Evolutionary conservation across 2,113 vertebrate species (phyloP).

Genomic region (Bettongia penicillata): DNA sequence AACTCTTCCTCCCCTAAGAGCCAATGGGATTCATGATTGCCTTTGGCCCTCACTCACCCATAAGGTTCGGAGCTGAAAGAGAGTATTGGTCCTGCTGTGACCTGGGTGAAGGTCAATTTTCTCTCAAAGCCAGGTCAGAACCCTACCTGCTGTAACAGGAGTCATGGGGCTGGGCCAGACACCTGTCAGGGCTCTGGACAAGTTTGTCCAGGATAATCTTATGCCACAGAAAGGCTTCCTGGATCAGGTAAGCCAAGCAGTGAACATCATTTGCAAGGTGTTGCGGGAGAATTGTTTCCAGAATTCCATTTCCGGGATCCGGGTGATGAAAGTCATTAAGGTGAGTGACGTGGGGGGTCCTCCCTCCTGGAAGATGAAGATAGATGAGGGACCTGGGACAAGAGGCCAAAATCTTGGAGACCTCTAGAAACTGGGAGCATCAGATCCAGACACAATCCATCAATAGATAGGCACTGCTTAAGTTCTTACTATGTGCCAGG

Average conservation of each 20-base stretch:
- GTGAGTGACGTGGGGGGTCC: constrained; percentile 27
- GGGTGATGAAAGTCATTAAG: constrained; percentile 56
- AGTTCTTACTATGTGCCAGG: not conserved
- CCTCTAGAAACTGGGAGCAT: not conserved
- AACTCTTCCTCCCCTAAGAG: rapidly evolving
- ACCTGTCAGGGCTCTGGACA: not conserved
- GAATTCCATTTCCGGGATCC: rapidly evolving
- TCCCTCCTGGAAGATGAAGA: rapidly evolving
- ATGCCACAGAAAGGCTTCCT: not conserved
- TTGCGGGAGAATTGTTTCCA: constrained; percentile 6
- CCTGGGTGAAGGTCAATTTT: not conserved
- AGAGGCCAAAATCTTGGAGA: not conserved
- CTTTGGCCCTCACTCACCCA: not conserved
- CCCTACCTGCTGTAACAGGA: not conserved
- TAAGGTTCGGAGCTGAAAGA: not conserved
- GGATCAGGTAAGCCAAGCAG: rapidly evolving
- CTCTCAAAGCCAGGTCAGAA: not conserved
- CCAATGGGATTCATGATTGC: not conserved
- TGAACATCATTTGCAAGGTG: not conserved
- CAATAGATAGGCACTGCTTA: not conserved
- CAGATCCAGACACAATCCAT: not conserved
- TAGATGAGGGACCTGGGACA: no score
- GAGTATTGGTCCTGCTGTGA: not conserved
- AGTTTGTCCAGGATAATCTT: constrained; percentile 50
- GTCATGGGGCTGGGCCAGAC: constrained; percentile 30